These are phyloP conservation scores for Laspeyria flexula DNA, from an alignment of 2,888 invertebrate genomes.

Conservation along the genomic window DNA sequence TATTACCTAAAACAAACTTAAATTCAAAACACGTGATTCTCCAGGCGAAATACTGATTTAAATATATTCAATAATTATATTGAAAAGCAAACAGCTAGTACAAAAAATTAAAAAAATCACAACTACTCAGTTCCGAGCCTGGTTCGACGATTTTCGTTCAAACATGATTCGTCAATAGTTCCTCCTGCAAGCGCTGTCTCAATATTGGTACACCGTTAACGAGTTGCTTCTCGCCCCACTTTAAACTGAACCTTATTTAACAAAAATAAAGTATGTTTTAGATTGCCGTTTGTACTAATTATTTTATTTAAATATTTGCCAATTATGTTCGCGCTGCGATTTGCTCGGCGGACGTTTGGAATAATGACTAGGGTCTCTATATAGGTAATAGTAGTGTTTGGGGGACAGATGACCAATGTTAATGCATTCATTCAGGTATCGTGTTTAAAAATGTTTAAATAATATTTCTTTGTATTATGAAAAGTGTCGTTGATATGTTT, in stretches of 20 bases:
- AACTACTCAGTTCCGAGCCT: conserved; percentile 21
- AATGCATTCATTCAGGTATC: too few relatives aligned
- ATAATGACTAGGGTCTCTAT: conserved; percentile 24
- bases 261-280: conserved; percentile 19
- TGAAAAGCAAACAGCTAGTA: conserved; percentile 1
- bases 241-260: conserved; percentile 19
- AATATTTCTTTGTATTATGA: too few relatives aligned
- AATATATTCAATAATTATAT: too few relatives aligned
- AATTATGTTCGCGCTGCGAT: conserved; percentile 50
- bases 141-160: conserved; percentile 63
- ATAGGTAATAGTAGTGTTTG: conserved; percentile 22
- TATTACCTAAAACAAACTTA: too few relatives aligned
- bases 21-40: too few relatives aligned
- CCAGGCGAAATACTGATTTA: too few relatives aligned
- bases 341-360: conserved; percentile 34
- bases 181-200: conserved; percentile 61
- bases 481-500: too few relatives aligned
- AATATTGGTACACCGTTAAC: conserved; percentile 76
- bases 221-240: conserved; percentile 52
- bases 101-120: conserved; percentile 22
- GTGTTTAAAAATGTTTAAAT: too few relatives aligned
- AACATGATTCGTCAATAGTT: conserved; percentile 74
- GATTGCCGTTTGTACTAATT: conserved; percentile 41
- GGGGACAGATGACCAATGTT: background rate
- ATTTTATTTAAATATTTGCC: conserved; percentile 60